Evolutionary conservation across 2,888 invertebrate genomes (phyloP).

Genomic region (Lypha dubia): DNA sequence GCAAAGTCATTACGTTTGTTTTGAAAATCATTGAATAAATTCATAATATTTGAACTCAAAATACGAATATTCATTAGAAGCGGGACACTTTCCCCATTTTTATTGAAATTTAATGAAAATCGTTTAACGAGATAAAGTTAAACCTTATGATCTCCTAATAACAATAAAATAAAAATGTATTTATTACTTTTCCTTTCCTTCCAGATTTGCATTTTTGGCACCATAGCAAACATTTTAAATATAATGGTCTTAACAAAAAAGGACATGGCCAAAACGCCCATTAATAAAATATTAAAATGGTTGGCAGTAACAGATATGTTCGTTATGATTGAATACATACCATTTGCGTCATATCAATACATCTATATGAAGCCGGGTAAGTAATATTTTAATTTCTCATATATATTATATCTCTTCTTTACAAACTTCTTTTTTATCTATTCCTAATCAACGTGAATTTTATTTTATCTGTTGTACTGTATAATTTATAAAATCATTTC

Average conservation of each 20-base stretch:
- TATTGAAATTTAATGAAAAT: too few species aligned
- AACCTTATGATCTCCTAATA: too few species aligned
- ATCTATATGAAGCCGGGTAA: constrained; percentile 86
- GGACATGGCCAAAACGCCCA: constrained; percentile 91
- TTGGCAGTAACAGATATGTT: constrained; percentile 94
- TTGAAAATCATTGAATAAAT: too few species aligned
- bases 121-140: too few species aligned
- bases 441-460: neutral
- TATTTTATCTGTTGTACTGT: too few species aligned
- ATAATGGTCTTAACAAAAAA: constrained; percentile 93
- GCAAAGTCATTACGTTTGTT: neutral
- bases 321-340: constrained; percentile 94
- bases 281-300: constrained; percentile 92
- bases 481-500: too few species aligned
- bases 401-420: neutral
- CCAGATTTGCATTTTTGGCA: constrained; percentile 93
- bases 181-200: constrained; percentile 32
- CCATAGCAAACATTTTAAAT: constrained; percentile 93
- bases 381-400: constrained; percentile 13
- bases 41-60: too few species aligned
- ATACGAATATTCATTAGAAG: too few species aligned
- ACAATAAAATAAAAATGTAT: too few species aligned
- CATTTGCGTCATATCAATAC: constrained; percentile 88
- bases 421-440: neutral
- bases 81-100: too few species aligned